phyloP scores from a whole-genome alignment of 2,888 invertebrate species.

The Pogonocherus hispidulus region DNA sequence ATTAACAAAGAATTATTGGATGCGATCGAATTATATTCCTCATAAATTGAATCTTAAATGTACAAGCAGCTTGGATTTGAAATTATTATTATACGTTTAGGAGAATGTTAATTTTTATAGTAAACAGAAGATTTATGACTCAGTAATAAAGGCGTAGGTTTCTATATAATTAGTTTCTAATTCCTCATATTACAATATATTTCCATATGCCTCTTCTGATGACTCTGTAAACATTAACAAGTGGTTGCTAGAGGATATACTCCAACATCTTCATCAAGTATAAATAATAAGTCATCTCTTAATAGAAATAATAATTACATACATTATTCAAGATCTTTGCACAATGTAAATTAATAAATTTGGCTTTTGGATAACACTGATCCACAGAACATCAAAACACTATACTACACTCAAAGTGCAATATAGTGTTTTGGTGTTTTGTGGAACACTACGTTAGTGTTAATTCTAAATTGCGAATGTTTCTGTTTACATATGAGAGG shows the following conservation, averaged over 20 bases:
- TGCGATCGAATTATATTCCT: slow-evolving; percentile 12
- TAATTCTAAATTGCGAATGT: too few species aligned
- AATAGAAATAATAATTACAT: too few species aligned
- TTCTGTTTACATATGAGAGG: too few species aligned
- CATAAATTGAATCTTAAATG: slow-evolving; percentile 29
- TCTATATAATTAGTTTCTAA: neutral
- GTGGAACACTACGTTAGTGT: too few species aligned
- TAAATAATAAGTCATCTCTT: neutral
- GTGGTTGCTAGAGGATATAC: neutral
- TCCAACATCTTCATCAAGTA: neutral
- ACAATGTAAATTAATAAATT: too few species aligned
- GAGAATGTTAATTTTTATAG: slow-evolving; percentile 2
- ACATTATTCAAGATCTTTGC: too few species aligned
- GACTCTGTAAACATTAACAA: neutral
- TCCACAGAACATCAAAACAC: too few species aligned
- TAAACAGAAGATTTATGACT: neutral
- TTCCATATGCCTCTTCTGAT: neutral
- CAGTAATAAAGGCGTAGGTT: neutral
- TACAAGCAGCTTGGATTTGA: slow-evolving; percentile 16
- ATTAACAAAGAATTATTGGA: slow-evolving; percentile 27
- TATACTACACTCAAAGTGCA: too few species aligned
- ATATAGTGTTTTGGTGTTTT: too few species aligned
- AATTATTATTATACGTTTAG: slow-evolving; percentile 12
- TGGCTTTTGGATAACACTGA: too few species aligned
- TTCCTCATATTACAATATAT: neutral